Base-by-base conservation (phyloP, 2,113 vertebrate species). In the Parus major region DNA sequence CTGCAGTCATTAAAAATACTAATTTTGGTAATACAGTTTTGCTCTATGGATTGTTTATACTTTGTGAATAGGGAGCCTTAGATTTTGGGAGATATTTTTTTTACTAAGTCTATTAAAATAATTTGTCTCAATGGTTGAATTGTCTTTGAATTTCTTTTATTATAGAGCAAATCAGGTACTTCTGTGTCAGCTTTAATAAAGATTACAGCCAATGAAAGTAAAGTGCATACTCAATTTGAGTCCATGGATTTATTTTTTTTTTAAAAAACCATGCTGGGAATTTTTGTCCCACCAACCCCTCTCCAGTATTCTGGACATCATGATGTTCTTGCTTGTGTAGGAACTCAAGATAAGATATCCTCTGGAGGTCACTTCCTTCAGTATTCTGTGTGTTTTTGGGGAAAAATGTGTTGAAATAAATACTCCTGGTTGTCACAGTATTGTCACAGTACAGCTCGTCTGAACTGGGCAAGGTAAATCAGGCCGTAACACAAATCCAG, bases 221-320 rank as follows among this genome's bases (percentile, higher is more conserved):
- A 46, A 57, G 8, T 22, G 7, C 6, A 2, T 71, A 47, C 8
- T 42, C 27, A 27, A 3, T 80, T 76, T 28, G 41, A 75, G 31
- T 71, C 36, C 4, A 24, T 8, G 1, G 7, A 7, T 24, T 66
- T 10, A 39, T 39, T 68, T 20, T 42, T 20, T 42, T 42, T 42
- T 42, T 42, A 16, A 42, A 42, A 42, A 42, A 42, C 42, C 42
- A 42, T 42, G 42, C 14, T 42, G 42, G 14, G 42, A 42, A 11
- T 49, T 73, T 73, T 39, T 65, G 21, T 39, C 4, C 16, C 18
- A 1, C 3, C 9, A 2, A 1, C 1, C 1, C 7, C 3, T 7
- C 5, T 7, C 4, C 33, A 14, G 2, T n/a, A 78, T 72, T 88
- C 41, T 52, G 42, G 20, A 9, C 28, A 10, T 86, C 11, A 6